Conservation (phyloP, 1,140 invertebrate genomes). For the Trichonephila inaurata region DNA sequence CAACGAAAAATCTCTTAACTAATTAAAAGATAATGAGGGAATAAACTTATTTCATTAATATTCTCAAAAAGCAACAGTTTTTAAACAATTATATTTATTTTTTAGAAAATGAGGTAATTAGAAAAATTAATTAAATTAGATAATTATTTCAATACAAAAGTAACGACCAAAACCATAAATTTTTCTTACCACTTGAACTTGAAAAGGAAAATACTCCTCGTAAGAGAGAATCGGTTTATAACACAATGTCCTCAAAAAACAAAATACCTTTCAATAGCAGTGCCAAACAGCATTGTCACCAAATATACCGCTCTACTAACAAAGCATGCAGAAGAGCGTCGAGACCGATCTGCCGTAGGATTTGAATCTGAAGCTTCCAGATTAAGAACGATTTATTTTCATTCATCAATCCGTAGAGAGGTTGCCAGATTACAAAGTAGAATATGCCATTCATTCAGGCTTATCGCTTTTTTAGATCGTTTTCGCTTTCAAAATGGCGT, state of each 20-base stretch:
- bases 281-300: not conserved
- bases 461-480: not conserved
- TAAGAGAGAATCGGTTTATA: not conserved
- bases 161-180: not conserved
- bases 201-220: not conserved
- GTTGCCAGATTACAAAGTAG: not conserved
- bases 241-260: not conserved
- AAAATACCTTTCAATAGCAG: not conserved
- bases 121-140: not conserved
- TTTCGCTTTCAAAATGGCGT: not conserved
- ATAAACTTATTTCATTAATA: too few relatives aligned
- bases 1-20: too few relatives aligned
- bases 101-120: not conserved
- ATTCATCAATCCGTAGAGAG: not conserved
- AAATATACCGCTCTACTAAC: not conserved
- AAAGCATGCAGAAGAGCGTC: not conserved
- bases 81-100: not conserved
- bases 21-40: too few relatives aligned
- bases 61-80: not conserved
- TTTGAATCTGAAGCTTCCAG: conserved; percentile 4
- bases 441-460: not conserved
- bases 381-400: conserved; percentile 28
- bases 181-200: not conserved
- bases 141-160: not conserved
- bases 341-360: not conserved